Conservation (phyloP, 2,113 vertebrate genomes). For the Strix uralensis region DNA sequence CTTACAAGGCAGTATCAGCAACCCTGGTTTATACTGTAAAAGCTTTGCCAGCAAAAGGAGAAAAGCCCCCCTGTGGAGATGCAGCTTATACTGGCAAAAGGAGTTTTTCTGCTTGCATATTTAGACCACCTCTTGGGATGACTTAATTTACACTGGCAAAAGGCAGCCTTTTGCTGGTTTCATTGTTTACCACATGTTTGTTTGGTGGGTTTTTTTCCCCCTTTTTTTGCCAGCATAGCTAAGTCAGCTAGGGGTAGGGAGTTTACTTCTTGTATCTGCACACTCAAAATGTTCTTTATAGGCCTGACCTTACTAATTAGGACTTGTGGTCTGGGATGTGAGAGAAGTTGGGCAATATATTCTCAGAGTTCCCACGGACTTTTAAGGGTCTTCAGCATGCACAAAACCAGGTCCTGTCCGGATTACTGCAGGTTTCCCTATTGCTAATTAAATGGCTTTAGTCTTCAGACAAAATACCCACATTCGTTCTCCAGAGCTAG, state of each 20-base stretch:
- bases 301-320: neutral
- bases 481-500: neutral
- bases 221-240: neutral
- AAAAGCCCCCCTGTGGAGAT: neutral
- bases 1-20: conserved; percentile 48
- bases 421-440: neutral
- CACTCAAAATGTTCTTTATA: neutral
- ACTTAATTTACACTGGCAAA: conserved; percentile 57
- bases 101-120: conserved; percentile 28
- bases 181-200: neutral
- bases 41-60: conserved; percentile 50
- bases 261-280: neutral
- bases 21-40: neutral
- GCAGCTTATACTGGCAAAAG: conserved; percentile 43
- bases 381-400: neutral
- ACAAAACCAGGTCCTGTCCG: neutral
- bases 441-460: neutral
- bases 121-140: conserved; percentile 38
- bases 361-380: neutral
- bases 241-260: neutral
- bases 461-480: neutral
- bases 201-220: rapidly evolving
- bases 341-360: neutral
- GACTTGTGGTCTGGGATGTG: neutral
- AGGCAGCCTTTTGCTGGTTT: conserved; percentile 2